phyloP scores from a whole-genome alignment of 2,113 vertebrate species.

The Psettodes erumei region DNA sequence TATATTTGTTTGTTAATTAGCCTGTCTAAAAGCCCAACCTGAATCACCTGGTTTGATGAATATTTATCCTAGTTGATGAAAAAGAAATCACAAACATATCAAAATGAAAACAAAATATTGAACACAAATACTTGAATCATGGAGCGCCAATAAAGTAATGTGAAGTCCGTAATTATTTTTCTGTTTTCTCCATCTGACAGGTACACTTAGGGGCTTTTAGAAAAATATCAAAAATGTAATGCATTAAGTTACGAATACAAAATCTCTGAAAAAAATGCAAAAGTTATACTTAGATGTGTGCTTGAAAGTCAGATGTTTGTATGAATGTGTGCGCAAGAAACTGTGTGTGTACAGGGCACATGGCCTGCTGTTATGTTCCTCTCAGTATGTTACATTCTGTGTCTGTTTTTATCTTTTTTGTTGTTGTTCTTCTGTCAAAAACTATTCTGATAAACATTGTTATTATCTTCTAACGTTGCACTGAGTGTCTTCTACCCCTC shows the following conservation, averaged over 20 bases:
- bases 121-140: conserved; percentile 98
- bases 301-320: conserved; percentile 74
- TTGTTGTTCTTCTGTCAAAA: conserved; percentile 74
- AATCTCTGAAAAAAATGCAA: conserved; percentile 63
- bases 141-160: conserved; percentile 94
- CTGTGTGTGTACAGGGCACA: conserved; percentile 55
- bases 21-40: conserved; percentile 66
- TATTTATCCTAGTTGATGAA: conserved; percentile 81
- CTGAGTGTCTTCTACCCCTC: conserved; percentile 95
- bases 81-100: conserved; percentile 83
- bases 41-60: conserved; percentile 72
- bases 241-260: conserved; percentile 69
- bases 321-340: conserved; percentile 74
- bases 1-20: conserved; percentile 68
- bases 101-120: conserved; percentile 86
- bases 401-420: conserved; percentile 71
- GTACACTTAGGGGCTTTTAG: conserved; percentile 86
- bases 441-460: conserved; percentile 76
- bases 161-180: conserved; percentile 89
- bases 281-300: conserved; percentile 72
- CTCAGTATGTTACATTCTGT: conserved; percentile 79
- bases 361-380: conserved; percentile 71
- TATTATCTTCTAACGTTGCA: conserved; percentile 95
- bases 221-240: conserved; percentile 71
- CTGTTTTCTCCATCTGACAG: conserved; percentile 71